These are phyloP conservation scores for Cladopsammia gracilis DNA, from an alignment of 64 coral and sea anemone genomes.

Conservation along the genomic window DNA sequence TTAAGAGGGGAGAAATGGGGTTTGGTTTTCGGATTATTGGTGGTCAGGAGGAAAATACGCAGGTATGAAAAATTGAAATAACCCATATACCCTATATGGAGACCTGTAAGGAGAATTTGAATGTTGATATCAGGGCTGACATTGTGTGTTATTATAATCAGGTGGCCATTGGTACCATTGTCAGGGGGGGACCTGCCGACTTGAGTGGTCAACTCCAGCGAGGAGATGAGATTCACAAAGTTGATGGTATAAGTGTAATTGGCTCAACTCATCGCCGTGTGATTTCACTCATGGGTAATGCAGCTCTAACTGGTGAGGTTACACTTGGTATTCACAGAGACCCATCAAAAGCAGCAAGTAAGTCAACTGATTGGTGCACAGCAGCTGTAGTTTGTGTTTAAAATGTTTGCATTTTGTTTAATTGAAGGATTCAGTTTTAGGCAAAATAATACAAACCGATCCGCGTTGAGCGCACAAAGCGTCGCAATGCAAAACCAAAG, in stretches of 20 bases:
- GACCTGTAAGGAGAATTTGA: too few relatives aligned
- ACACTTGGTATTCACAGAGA: constrained; percentile 77
- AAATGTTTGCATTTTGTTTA: not conserved
- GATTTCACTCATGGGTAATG: constrained; percentile 93
- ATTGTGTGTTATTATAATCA: not conserved
- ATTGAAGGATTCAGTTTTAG: too few relatives aligned
- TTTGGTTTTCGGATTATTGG: constrained; percentile 98
- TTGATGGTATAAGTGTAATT: constrained; percentile 86
- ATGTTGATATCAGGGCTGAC: too few relatives aligned
- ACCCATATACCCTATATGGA: not conserved
- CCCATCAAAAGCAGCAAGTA: constrained; percentile 78
- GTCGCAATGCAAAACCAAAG: too few relatives aligned
- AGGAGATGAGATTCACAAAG: constrained; percentile 86
- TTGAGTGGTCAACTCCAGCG: constrained; percentile 64
- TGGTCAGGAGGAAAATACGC: constrained; percentile 90
- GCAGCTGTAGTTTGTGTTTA: not conserved
- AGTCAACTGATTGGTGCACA: constrained; percentile 30
- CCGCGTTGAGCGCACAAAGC: too few relatives aligned
- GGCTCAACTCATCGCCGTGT: constrained; percentile 85
- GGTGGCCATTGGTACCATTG: constrained; percentile 93
- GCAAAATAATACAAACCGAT: too few relatives aligned
- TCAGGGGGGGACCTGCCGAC: constrained; percentile 86
- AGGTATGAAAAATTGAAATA: constrained; percentile 42
- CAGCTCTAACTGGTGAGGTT: constrained; percentile 69
- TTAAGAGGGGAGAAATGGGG: constrained; percentile 88